Evolutionary conservation across 2,113 vertebrate species (phyloP).

Genomic region (Xenopus borealis): DNA sequence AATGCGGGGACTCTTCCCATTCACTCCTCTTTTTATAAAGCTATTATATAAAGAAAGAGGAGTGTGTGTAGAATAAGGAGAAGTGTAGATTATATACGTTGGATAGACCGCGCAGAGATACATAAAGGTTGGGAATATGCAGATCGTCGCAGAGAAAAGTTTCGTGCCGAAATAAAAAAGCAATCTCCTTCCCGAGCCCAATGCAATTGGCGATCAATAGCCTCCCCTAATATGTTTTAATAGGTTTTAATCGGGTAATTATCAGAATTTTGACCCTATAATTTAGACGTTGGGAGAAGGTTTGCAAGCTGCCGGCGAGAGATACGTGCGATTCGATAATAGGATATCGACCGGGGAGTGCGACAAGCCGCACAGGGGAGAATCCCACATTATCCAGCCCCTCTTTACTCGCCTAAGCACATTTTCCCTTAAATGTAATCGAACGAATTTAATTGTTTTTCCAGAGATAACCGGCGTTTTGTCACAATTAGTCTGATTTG

Average conservation of each 20-base stretch:
- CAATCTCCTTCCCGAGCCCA: conserved; percentile 74
- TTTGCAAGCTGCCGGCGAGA: conserved; percentile 88
- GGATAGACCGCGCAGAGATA: too few species aligned
- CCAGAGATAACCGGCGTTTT: conserved; percentile 84
- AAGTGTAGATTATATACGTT: too few species aligned
- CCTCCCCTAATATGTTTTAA: conserved; percentile 86
- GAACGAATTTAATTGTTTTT: conserved; percentile 88
- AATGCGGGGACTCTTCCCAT: too few species aligned
- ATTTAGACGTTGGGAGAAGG: conserved; percentile 86
- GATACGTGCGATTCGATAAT: conserved; percentile 89
- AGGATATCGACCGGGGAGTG: conserved; percentile 83
- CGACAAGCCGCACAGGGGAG: conserved; percentile 72
- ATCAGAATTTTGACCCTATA: conserved; percentile 91
- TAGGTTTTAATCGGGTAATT: conserved; percentile 92
- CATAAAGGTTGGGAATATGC: too few species aligned
- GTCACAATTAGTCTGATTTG: conserved; percentile 87
- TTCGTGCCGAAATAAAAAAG: conserved; percentile 59
- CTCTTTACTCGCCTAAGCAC: conserved; percentile 80
- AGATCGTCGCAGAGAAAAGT: conserved; percentile 44
- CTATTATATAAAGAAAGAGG: too few species aligned
- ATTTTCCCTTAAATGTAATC: conserved; percentile 81
- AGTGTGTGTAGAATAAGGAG: too few species aligned
- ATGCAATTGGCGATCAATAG: conserved; percentile 79
- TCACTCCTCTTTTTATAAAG: too few species aligned
- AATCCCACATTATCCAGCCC: conserved; percentile 75